Evolutionary conservation across 2,113 vertebrate species (phyloP), one percentile per base, ranked within the genome.

Genomic region (Corythornis cristatus): DNA sequence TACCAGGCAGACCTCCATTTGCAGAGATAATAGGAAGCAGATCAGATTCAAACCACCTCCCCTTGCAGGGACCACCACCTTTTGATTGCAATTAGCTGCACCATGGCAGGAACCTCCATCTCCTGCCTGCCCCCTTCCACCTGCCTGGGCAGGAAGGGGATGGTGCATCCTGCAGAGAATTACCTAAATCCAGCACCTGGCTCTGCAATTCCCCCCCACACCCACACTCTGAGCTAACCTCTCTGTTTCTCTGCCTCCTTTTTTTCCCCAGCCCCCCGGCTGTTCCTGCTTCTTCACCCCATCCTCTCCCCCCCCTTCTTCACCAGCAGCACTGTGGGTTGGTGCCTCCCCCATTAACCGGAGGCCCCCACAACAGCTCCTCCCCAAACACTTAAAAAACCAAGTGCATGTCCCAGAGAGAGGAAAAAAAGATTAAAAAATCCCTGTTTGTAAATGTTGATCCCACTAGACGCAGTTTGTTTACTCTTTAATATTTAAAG

Each of bases 401-500:
- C 16, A 88, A 91, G 77, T 48, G 89, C 51, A 14, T 3, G 29
- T 92, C 91, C 94, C 58, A 43, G 62, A 77, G 58, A 87, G 71
- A 45, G 76, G 21, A 18, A 5, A 20, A 65, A 89, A 51, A 94
- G 85, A 62, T 33, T 26, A 20, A 61, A 61, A 86, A 78, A 93
- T 93, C 90, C 93, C 85, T 89, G 77, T 90, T 95, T 96, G 94
- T 91, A 97, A 98, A 96, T 61, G 94, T 83, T 93, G 95, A 96
- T 97, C 96, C 96, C 88, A 10, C 97, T 93, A 97, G 97, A 96
- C 25, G 6, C 80, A 18, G 58, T 66, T 94, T 98, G 97, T 97
- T 98, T 97, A 97, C 97, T 97, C 90, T 97, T 97, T 97, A 97
- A 98, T 98, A 97, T 97, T 98, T 97, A 97, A 97, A 97, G 95